Evolutionary conservation across 2,113 vertebrate species (phyloP), one percentile per base, ranked within the genome.

Genomic region (Poicephalus meyeri): DNA sequence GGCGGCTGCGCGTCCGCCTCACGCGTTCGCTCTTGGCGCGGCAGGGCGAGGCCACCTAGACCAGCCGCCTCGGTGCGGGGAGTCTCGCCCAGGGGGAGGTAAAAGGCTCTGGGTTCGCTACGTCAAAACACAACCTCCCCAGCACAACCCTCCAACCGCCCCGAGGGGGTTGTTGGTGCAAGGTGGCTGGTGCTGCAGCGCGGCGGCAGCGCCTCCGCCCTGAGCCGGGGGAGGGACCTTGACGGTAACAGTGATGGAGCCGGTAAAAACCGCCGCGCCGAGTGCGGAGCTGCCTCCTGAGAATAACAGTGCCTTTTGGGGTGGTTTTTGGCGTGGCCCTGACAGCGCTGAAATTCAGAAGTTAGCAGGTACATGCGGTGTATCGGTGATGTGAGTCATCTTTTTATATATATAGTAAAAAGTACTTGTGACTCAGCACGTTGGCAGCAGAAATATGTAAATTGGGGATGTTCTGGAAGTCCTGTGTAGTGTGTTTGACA

Each of bases 371-470:
- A 49, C 42, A 68, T 26, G 89, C 21, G 3, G 28, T 56, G 46
- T 42, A 4, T 46, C 21, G 55, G 19, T 35, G 79, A 11, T 53
- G 77, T 81, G 94, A 93, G 52, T 95, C 88, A 93, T 91, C 79
- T 63, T 46, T 6, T 39, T 88, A n/a, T 39, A 81, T 35, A 16
- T 66, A 72, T 35, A 80, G 85, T 77, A 80, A 41, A n/a, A 29
- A 19, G 68, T 39, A 14, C 58, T 70, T 47, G 52, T 97, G 95
- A 96, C 90, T 97, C 96, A 89, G 89, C 95, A 53, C 8, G 20
- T 2, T 91, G 93, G 53, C 74, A 78, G 89, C 73, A 64, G 71
- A n/a, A 37, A 15, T 28, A 77, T 26, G 50, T 84, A 56, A 56
- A 78, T 37, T 31, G 31, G 37, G n/a, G 52, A 16, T 56, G 42